These are phyloP conservation scores for Athripsodes cinereus DNA, from an alignment of 2,888 invertebrate species.

Conservation along the genomic window DNA sequence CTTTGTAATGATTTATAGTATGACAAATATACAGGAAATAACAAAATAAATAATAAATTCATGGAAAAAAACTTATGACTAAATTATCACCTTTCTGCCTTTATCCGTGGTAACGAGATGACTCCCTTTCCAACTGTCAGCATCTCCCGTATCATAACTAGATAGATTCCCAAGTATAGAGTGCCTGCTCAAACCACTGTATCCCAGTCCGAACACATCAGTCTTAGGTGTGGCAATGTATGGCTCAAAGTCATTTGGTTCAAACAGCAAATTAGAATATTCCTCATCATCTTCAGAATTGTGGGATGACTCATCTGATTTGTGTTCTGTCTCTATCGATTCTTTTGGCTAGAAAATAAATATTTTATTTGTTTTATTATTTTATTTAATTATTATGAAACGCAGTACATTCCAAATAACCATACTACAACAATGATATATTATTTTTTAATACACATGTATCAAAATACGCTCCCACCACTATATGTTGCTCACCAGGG, in stretches of 20 bases:
- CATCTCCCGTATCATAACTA: neutral
- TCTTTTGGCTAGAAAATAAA: neutral
- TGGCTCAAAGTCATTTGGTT: constrained; percentile 77
- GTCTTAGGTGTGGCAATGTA: constrained; percentile 68
- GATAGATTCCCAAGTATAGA: constrained; percentile 45
- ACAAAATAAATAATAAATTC: too few species aligned
- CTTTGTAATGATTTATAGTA: too few species aligned
- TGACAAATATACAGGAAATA: too few species aligned
- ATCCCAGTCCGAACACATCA: constrained; percentile 77
- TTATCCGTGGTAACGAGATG: constrained; percentile 45
- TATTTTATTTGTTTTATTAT: too few species aligned
- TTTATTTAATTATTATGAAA: too few species aligned
- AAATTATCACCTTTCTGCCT: constrained; percentile 42
- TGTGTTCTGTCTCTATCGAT: neutral
- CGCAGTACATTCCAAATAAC: neutral
- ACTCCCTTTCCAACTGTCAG: constrained; percentile 30
- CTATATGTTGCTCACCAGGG: too few species aligned
- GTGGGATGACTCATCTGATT: neutral
- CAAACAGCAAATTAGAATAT: constrained; percentile 57
- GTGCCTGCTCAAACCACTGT: constrained; percentile 63
- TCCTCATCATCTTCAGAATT: constrained; percentile 47
- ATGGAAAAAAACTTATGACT: too few species aligned
- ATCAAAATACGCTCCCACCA: too few species aligned
- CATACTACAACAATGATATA: neutral
- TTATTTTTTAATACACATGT: too few species aligned